Evolutionary conservation across 1,140 invertebrate genomes (phyloP).

Genomic region (Colletes gigas): DNA sequence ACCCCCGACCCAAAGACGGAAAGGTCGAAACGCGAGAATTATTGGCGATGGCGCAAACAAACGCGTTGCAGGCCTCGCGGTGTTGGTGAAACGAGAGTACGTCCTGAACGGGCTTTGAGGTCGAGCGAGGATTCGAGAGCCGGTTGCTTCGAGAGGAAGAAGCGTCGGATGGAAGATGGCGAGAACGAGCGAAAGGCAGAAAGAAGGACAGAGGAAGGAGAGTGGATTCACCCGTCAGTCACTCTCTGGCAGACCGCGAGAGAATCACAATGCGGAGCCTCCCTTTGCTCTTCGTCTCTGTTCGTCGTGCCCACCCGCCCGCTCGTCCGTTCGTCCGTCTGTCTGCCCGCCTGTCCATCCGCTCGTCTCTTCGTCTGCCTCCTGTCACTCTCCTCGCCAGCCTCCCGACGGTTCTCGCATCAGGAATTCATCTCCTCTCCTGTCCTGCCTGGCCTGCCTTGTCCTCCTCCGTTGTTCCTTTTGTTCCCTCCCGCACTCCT

Average conservation of each 20-base stretch:
- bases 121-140: conserved; percentile 50
- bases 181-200: conserved; percentile 46
- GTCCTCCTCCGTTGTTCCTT: conserved; percentile 64
- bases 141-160: conserved; percentile 49
- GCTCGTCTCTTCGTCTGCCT: conserved; percentile 69
- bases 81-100: neutral
- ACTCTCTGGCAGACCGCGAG: conserved; percentile 77
- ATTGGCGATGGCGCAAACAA: neutral
- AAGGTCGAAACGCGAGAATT: neutral
- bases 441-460: conserved; percentile 63
- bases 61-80: neutral
- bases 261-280: conserved; percentile 79
- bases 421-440: conserved; percentile 78
- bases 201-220: conserved; percentile 65
- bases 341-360: conserved; percentile 62
- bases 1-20: too few relatives aligned
- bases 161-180: conserved; percentile 29
- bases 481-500: conserved; percentile 53
- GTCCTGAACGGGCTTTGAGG: neutral
- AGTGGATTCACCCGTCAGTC: conserved; percentile 80
- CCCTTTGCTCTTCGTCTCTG: conserved; percentile 57
- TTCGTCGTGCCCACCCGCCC: conserved; percentile 52
- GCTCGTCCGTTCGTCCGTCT: neutral
- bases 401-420: conserved; percentile 69
- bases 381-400: conserved; percentile 73